phyloP scores from a whole-genome alignment of 1,140 invertebrate species.

The Epicauta chinensis region DNA sequence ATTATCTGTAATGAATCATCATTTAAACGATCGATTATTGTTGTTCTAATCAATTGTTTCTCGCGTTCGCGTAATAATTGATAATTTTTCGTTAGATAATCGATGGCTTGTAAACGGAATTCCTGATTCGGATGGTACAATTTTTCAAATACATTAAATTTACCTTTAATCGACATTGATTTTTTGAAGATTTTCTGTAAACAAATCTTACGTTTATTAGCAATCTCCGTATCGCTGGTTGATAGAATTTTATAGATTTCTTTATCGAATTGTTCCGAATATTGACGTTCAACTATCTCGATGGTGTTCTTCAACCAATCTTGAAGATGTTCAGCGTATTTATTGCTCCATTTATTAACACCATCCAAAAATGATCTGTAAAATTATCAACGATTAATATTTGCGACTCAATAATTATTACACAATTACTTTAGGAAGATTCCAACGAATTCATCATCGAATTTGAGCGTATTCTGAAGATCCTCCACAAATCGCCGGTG shows the following conservation, averaged over 20 bases:
- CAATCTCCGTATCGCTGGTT: constrained; percentile 1
- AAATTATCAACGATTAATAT: too few relatives aligned
- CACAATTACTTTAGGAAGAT: constrained; percentile 40
- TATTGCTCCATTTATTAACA: not conserved
- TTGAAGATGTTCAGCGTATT: not conserved
- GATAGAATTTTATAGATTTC: constrained; percentile 40
- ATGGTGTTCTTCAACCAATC: constrained; percentile 14
- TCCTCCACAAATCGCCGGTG: constrained; percentile 45
- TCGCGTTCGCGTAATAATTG: constrained; percentile 45
- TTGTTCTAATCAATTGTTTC: constrained; percentile 49
- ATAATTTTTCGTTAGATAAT: constrained; percentile 49
- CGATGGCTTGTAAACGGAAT: constrained; percentile 55
- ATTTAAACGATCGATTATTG: constrained; percentile 50
- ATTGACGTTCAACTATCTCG: constrained; percentile 42
- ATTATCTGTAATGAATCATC: constrained; percentile 53
- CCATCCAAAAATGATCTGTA: constrained; percentile 1
- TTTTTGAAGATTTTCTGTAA: constrained; percentile 26
- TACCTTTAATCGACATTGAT: constrained; percentile 11
- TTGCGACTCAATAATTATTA: too few relatives aligned
- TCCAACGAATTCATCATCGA: constrained; percentile 44
- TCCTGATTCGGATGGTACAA: constrained; percentile 57
- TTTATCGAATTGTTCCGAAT: constrained; percentile 60
- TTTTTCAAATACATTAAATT: constrained; percentile 54
- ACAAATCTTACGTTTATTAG: constrained; percentile 10
- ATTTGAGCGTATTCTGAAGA: constrained; percentile 49